Base-by-base conservation (phyloP, 92 coral and sea anemone genomes). In the Micromussa lordhowensis region DNA sequence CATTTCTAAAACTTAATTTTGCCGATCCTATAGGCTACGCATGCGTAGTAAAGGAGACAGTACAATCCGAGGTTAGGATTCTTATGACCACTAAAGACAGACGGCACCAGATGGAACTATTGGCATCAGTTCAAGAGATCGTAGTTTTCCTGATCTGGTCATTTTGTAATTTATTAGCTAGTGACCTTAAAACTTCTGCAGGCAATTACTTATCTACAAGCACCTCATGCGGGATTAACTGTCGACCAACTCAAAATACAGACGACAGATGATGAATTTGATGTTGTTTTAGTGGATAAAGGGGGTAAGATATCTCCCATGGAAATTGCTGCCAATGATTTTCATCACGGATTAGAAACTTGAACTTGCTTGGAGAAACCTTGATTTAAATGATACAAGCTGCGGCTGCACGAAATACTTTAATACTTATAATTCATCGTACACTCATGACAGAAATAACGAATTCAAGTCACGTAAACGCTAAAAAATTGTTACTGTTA, bases 381-480 rank as follows among this genome's bases (percentile, higher is more conserved):
- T 59, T 36, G 15, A 34, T 34, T 61, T 36, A 55, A 5, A 32
- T 34, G 78, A 36, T 58, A 53, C 51, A 35, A 72, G n/a, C 51
- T 19, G n/a, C n/a, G 38, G 32, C 15, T 24, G 36, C 73, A 73
- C 26, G 73, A 29, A 74, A 72, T 34, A 55, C 13, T 4, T 3
- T 61, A 61, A 61, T 61, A 22, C 29, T 61, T 55, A 34, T 24
- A 35, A 55, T 74, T 53, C 38, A 80, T 30, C 30, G 26, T 66
- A 1, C 28, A n/a, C n/a, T n/a, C n/a, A 74, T 84, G 88, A 58
- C 55, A 84, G 80, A 84, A 73, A 36, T 40, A 63, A 55, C 22
- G 59, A 74, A 34, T 36, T 58, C 31, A 29, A 24, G 80, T 74
- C 72, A 84, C 80, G 72, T 54, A 36, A 66, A 66, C 1, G 22